Evolutionary conservation across 2,113 vertebrate species (phyloP).

Genomic region (Bos taurus): DNA sequence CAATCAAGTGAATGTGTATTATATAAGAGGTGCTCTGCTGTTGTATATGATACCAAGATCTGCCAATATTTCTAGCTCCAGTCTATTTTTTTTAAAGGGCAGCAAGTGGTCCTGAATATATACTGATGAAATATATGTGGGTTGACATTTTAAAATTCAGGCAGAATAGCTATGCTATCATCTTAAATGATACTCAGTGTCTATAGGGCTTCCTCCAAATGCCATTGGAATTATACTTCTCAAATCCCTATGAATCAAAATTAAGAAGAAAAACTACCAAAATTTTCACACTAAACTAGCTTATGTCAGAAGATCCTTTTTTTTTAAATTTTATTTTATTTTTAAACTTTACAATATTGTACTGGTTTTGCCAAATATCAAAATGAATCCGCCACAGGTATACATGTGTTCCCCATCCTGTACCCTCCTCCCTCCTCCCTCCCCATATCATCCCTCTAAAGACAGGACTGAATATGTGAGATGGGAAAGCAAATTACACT

Average conservation of each 20-base stretch:
- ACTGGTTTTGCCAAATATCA: too few relatives aligned
- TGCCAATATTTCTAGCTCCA: constrained; percentile 44
- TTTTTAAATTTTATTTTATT: too few relatives aligned
- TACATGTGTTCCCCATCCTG: too few relatives aligned
- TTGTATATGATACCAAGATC: neutral
- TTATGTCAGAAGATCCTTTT: neutral
- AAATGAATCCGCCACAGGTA: too few relatives aligned
- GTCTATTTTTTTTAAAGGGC: constrained; percentile 59
- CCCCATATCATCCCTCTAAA: neutral
- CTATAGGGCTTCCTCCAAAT: constrained; percentile 50
- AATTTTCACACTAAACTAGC: neutral
- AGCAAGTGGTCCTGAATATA: constrained; percentile 61
- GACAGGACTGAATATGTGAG: neutral
- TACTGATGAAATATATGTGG: constrained; percentile 34
- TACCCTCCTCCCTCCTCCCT: too few relatives aligned
- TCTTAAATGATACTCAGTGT: constrained; percentile 42
- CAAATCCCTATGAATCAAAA: neutral
- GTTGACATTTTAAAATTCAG: constrained; percentile 66
- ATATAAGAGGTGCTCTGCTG: neutral
- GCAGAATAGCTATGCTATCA: constrained; percentile 16
- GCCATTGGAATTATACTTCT: constrained; percentile 32
- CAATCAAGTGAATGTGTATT: neutral
- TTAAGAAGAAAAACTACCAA: constrained; percentile 5
- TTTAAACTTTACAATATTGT: too few relatives aligned
- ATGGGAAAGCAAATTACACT: neutral